phyloP scores from a whole-genome alignment of 1,140 invertebrate genomes.

The Pseudomyrmex sp. region DNA sequence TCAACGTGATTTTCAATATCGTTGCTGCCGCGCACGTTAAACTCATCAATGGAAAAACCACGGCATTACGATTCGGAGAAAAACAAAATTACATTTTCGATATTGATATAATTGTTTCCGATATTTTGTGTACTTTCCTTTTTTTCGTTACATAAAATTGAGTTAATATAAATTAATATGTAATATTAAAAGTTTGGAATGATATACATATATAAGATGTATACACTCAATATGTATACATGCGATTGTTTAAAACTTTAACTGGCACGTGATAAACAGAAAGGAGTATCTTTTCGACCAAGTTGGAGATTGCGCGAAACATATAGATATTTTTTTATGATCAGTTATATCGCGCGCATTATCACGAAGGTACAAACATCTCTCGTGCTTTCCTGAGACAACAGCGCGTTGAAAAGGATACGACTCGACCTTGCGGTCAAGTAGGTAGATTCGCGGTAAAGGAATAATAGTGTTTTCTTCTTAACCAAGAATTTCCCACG shows the following conservation, averaged over 20 bases:
- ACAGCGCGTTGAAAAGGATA: slow-evolving; percentile 12
- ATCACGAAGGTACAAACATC: background rate
- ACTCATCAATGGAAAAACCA: background rate
- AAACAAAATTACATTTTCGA: background rate
- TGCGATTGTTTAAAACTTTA: too few species aligned
- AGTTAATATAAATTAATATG: too few species aligned
- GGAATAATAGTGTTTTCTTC: slow-evolving; percentile 49
- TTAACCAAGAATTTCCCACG: slow-evolving; percentile 53
- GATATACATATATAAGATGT: too few species aligned
- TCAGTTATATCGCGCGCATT: background rate
- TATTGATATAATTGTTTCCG: too few species aligned
- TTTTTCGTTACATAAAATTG: too few species aligned
- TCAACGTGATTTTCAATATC: background rate
- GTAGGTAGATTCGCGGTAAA: slow-evolving; percentile 9
- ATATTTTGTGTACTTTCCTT: too few species aligned
- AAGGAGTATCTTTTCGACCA: too few species aligned
- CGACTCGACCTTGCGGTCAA: slow-evolving; percentile 45
- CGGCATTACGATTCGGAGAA: background rate
- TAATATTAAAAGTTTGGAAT: too few species aligned
- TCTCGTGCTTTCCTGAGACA: background rate
- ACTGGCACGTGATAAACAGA: too few species aligned
- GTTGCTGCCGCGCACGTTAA: background rate
- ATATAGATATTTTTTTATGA: background rate
- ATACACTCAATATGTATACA: too few species aligned
- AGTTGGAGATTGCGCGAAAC: too few species aligned